A percentile compares a stretch with the other conserved stretches of the same genome.
phyloP scores from a whole-genome alignment of 2,113 vertebrate species.

The Crypturellus undulatus region DNA sequence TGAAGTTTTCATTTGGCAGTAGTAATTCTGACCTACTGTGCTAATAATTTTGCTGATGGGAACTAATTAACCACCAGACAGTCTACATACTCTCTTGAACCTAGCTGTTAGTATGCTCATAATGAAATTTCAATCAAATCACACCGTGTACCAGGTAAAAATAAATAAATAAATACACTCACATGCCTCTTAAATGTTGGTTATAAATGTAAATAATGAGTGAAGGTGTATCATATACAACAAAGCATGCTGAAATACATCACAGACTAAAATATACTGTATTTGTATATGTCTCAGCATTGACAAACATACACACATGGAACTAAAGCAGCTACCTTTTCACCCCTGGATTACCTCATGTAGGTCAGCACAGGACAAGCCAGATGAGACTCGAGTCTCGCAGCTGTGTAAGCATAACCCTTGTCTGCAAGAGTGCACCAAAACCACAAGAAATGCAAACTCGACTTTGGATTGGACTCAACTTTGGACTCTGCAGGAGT shows the following conservation, averaged over 20 bases:
- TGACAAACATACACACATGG: neutral
- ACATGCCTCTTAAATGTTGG: neutral
- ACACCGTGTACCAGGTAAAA: neutral
- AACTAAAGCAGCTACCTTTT: neutral
- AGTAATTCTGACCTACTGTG: slow-evolving; percentile 59
- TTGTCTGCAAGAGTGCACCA: neutral
- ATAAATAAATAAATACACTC: neutral
- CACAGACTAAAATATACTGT: neutral
- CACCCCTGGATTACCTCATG: neutral
- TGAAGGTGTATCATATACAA: neutral
- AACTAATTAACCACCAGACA: slow-evolving; percentile 65
- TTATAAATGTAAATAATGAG: neutral
- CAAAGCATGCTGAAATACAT: neutral
- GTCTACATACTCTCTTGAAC: slow-evolving; percentile 34
- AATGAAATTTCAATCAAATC: slow-evolving; percentile 48
- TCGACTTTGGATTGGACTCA: neutral
- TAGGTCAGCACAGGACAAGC: neutral
- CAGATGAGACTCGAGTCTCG: neutral
- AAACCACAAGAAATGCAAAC: neutral
- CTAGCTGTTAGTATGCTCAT: slow-evolving; percentile 51
- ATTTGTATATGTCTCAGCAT: fast-evolving
- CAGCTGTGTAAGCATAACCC: neutral
- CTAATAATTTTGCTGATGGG: slow-evolving; percentile 62
- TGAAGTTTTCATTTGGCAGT: slow-evolving; percentile 54
- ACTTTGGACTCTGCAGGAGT: neutral